Evolutionary conservation across 2,888 invertebrate species (phyloP).

Genomic region (Drymonia ruficornis): DNA sequence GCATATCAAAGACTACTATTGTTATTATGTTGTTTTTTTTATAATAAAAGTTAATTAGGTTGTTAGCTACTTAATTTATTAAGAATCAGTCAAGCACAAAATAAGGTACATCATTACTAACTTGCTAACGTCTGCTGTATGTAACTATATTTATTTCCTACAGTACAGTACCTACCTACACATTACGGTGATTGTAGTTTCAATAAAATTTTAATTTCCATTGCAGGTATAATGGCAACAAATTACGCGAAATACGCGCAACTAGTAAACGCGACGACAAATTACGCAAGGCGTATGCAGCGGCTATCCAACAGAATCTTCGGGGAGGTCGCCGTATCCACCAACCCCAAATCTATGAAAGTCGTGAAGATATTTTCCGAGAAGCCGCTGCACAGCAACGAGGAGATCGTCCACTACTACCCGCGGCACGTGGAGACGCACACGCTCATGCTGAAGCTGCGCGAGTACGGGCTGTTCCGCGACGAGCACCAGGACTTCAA

Average conservation of each 20-base stretch:
- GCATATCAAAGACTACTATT: too few species aligned
- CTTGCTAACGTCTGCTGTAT: too few species aligned
- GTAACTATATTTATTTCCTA: too few species aligned
- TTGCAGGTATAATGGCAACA: conserved; percentile 64
- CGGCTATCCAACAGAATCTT: conserved; percentile 94
- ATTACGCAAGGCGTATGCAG: conserved; percentile 94
- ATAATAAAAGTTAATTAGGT: too few species aligned
- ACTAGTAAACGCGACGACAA: conserved; percentile 88
- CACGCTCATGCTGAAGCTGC: conserved; percentile 88
- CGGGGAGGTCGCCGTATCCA: conserved; percentile 92
- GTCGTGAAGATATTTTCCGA: conserved; percentile 91
- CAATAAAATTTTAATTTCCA: too few species aligned
- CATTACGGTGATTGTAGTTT: too few species aligned
- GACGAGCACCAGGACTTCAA: conserved; percentile 96
- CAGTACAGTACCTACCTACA: too few species aligned
- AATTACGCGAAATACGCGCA: conserved; percentile 90
- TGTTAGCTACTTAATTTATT: too few species aligned
- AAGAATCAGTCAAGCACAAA: too few species aligned
- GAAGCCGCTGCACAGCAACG: conserved; percentile 89
- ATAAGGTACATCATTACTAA: too few species aligned
- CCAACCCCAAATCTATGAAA: conserved; percentile 91
- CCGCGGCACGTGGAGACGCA: conserved; percentile 93
- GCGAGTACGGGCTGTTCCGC: conserved; percentile 91
- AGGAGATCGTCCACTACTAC: conserved; percentile 92
- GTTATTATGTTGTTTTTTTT: too few species aligned